Evolutionary conservation across 2,888 invertebrate genomes (phyloP).

Genomic region (Dryadula phaetusa): DNA sequence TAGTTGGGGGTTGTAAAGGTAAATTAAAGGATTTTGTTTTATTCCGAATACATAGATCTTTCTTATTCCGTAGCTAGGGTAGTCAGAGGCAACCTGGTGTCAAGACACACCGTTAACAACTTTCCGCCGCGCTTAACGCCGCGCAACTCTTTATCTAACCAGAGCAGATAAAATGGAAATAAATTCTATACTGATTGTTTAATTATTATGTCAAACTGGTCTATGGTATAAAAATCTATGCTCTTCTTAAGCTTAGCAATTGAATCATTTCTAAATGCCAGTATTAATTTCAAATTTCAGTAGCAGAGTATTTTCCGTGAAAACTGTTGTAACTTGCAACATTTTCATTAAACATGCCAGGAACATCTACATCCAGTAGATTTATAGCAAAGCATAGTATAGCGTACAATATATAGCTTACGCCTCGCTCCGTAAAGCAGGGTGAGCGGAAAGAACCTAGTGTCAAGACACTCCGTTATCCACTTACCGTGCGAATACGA

Average conservation of each 20-base stretch:
- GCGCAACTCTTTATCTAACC: too few relatives aligned
- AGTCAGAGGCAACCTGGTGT: too few relatives aligned
- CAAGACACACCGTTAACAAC: too few relatives aligned
- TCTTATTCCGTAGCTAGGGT: too few relatives aligned
- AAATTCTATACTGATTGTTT: too few relatives aligned
- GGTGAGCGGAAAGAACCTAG: too few relatives aligned
- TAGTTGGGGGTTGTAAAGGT: slow-evolving; percentile 27
- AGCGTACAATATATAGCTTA: too few relatives aligned
- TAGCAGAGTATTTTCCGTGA: slow-evolving; percentile 17
- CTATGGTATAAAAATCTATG: not conserved
- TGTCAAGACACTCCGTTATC: too few relatives aligned
- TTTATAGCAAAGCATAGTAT: not conserved
- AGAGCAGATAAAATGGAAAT: too few relatives aligned
- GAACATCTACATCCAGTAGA: slow-evolving; percentile 5
- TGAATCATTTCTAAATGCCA: not conserved
- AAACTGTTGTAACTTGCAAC: slow-evolving; percentile 26
- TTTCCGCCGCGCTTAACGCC: too few relatives aligned
- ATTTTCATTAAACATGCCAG: slow-evolving; percentile 26
- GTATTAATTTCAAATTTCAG: slow-evolving; percentile 22
- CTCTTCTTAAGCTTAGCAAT: not conserved
- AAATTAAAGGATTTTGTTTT: slow-evolving; percentile 30
- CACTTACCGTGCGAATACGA: too few relatives aligned
- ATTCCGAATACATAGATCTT: not conserved
- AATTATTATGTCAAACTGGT: not conserved
- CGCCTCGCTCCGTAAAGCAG: too few relatives aligned